Evolutionary conservation across 2,888 invertebrate species (phyloP).

Genomic region (Orchestes rusci): DNA sequence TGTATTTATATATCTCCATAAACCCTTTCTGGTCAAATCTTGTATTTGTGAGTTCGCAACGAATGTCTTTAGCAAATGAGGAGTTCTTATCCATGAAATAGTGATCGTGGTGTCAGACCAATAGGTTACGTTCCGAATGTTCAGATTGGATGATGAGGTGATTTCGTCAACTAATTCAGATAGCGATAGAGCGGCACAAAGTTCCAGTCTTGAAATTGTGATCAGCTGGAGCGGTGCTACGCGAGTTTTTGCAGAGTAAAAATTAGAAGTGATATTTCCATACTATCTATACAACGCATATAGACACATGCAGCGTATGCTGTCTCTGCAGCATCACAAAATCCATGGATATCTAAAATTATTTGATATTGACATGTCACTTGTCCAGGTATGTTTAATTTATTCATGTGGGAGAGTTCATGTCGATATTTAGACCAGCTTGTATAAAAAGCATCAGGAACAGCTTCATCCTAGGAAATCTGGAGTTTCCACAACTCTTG

Average conservation of each 20-base stretch:
- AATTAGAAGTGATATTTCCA: slow-evolving; percentile 7
- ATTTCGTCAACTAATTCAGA: too few relatives aligned
- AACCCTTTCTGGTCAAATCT: too few relatives aligned
- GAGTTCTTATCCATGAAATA: too few relatives aligned
- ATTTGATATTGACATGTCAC: slow-evolving; percentile 1
- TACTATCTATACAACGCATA: slow-evolving; percentile 8
- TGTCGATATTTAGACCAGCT: too few relatives aligned
- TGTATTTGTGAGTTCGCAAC: too few relatives aligned
- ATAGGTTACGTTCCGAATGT: too few relatives aligned
- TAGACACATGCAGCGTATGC: slow-evolving; percentile 18
- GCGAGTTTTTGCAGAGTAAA: slow-evolving; percentile 21
- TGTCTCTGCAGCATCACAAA: too few relatives aligned
- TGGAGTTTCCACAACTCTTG: slow-evolving; percentile 18
- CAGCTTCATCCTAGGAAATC: slow-evolving; percentile 18
- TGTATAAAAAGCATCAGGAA: slow-evolving; percentile 15
- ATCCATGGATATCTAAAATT: slow-evolving; percentile 14
- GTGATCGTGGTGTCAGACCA: too few relatives aligned
- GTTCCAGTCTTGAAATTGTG: slow-evolving; percentile 19
- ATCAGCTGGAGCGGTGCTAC: slow-evolving; percentile 19
- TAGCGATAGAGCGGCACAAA: too few relatives aligned
- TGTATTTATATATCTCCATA: too few relatives aligned
- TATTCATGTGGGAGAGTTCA: slow-evolving; percentile 10
- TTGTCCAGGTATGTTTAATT: slow-evolving; percentile 13
- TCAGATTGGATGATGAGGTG: too few relatives aligned
- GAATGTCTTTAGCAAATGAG: too few relatives aligned